A percentile compares a stretch with the other conserved stretches of the same genome.
These are phyloP conservation scores for Frankliniella fusca DNA, from an alignment of 2,888 invertebrate genomes.

Conservation along the genomic window DNA sequence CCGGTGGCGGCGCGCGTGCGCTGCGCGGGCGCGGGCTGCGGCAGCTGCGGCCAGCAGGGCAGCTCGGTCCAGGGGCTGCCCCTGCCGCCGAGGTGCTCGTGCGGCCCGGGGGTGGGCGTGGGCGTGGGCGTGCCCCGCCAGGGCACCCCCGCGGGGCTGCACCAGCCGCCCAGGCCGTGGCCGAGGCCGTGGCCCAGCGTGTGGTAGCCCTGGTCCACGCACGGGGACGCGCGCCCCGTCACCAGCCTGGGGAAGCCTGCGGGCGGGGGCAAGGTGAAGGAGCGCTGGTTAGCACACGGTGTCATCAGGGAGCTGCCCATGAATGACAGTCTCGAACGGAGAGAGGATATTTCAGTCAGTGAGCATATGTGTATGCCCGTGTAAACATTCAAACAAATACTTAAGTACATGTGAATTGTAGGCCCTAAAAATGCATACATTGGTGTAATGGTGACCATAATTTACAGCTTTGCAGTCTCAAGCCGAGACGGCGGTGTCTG, in stretches of 20 bases:
- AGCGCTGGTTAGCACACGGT: too few species aligned
- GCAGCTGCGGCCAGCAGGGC: conserved; percentile 33
- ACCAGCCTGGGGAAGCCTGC: not conserved
- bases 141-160: conserved; percentile 30
- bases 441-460: too few species aligned
- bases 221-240: conserved; percentile 57
- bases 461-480: too few species aligned
- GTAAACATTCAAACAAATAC: too few species aligned
- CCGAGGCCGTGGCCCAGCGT: conserved; percentile 60
- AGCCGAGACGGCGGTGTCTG: too few species aligned
- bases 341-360: too few species aligned
- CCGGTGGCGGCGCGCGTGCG: not conserved
- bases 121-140: too few species aligned
- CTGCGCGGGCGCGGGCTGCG: conserved; percentile 29
- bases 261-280: not conserved
- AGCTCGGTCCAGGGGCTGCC: conserved; percentile 36
- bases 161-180: conserved; percentile 36
- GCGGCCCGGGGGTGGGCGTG: conserved; percentile 31
- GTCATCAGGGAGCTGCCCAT: too few species aligned
- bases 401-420: too few species aligned
- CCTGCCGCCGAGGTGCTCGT: conserved; percentile 33
- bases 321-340: too few species aligned
- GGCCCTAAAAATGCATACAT: too few species aligned
- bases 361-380: too few species aligned
- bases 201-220: conserved; percentile 76